phyloP scores from a whole-genome alignment of 2,797 vertebrate genomes.

The Hydrolagus colliei region DNA sequence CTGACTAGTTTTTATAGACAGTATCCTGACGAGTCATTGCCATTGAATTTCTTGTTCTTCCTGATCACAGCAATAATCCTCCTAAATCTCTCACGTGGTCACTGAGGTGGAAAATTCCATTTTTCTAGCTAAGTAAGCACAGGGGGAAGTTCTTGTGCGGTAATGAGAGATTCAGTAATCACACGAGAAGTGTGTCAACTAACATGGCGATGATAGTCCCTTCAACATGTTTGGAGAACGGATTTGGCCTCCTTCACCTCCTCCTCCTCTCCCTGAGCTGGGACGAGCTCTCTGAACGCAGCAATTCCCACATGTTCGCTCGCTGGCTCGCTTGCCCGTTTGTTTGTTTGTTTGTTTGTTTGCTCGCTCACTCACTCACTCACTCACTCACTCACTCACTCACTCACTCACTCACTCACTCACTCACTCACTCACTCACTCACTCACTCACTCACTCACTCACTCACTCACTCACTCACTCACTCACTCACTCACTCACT shows the following conservation, averaged over 20 bases:
- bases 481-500: background rate
- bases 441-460: too few species aligned
- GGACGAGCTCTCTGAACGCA: background rate
- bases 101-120: conserved; percentile 28
- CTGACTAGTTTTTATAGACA: conserved; percentile 13
- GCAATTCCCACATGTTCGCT: background rate
- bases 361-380: background rate
- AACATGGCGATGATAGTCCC: background rate
- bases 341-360: too few species aligned
- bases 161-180: background rate
- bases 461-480: too few species aligned
- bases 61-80: conserved; percentile 21
- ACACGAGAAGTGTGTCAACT: background rate
- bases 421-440: too few species aligned
- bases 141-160: background rate
- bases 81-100: background rate
- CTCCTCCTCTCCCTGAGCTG: background rate
- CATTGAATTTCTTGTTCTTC: background rate
- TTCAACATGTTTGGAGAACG: background rate
- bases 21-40: background rate
- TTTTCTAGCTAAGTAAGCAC: conserved; percentile 28
- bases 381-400: too few species aligned
- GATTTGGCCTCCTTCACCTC: too few species aligned
- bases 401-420: background rate
- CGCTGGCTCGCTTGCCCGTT: too few species aligned